Base-by-base conservation (phyloP, 1,140 invertebrate genomes). In the Pissodes strobi region DNA sequence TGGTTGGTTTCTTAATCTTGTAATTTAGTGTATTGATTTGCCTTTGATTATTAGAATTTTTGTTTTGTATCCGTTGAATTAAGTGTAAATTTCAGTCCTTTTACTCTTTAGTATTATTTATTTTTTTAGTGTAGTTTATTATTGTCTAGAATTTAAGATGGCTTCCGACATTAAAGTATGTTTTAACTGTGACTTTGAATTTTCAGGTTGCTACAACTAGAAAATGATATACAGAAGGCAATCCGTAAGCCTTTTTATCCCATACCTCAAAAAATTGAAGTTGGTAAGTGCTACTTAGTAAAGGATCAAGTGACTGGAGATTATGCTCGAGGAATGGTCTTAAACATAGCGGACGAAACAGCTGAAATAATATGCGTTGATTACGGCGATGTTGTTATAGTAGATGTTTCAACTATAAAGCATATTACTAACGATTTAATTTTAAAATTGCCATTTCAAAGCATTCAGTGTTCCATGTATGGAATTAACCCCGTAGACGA, bases 401-500 rank as follows among this genome's bases (percentile, higher is more conserved):
- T 66, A 1, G 21, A 62, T 10, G 9, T 62, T 2, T 9, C 22
- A 22, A 27, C 61, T 18, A 39, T 73, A 12, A 70, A 70, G 51
- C 48, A 64, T 39, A 56, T 73, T 0, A 43, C 53, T 1, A 61
- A 66, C 21, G 34, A 66, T 17, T 52, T 70, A 15, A 59, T 73
- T 10, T 56, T 22, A 27, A 72, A 58, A 61, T 53, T 73, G 17
- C 72, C 72, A 1, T 73, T 73, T 55, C 72, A 73, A 63, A 64
- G 67, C 10, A 73, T 75, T 18, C 66, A 71, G 30, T 75, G 74
- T 61, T 60, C 52, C 21, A 61, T 75, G 45, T 65, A 60, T 25
- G 74, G 74, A 0, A 41, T 75, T 12, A 30, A 27, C 39, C 58
- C 69, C 8, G 27, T 68, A 18, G 34, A 56, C 9, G 52, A 61